Evolutionary conservation across 2,888 invertebrate genomes (phyloP), one percentile per base, ranked within the genome.

Genomic region (Lutraria lutraria): DNA sequence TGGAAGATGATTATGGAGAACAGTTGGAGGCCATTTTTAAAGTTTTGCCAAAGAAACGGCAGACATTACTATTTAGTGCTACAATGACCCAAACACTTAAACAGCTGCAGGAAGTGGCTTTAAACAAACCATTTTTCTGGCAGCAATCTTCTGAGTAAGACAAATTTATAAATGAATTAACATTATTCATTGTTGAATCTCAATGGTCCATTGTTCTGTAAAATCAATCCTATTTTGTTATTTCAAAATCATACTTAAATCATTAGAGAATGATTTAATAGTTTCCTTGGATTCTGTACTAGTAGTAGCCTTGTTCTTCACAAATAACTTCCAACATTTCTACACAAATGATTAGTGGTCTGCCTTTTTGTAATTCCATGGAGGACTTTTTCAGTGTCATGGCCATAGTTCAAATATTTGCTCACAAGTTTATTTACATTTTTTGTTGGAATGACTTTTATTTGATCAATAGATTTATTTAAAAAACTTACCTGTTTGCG

Each of bases 21-120:
- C 96, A 97, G 95, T 97, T 99, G 83, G 97, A 98, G 95, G 98
- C 98, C 0, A 98, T 91, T 84, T 96, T 99, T 96, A 98, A 98
- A 96, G 98, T 92, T 12, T 96, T 99, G 81, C 98, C 99, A 0
- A 97, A 98, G 93, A 97, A 98, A 86, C 97, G 98, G 90, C 99
- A 99, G 95, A 99, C 98, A 88, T 97, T 99, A 25, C 97, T 99
- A 86, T 99, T 96, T 96, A 99, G 99, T 89, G 99, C 99, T 0
- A 99, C 99, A 0, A 98, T 99, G 96, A 99, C 99, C 13, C 98
- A 98, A 95, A 98, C 97, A 94, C 97, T 97, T 96, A 97, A 97
- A 97, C 98, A 97, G 97, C 98, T 97, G 96, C 98, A 97, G 96
- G 97, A 97, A 92, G 97, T 98, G 10, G 97, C 97, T 8, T 97